These are phyloP conservation scores for Diplodus puntazzo DNA, from an alignment of 2,797 vertebrate species.

Conservation along the genomic window DNA sequence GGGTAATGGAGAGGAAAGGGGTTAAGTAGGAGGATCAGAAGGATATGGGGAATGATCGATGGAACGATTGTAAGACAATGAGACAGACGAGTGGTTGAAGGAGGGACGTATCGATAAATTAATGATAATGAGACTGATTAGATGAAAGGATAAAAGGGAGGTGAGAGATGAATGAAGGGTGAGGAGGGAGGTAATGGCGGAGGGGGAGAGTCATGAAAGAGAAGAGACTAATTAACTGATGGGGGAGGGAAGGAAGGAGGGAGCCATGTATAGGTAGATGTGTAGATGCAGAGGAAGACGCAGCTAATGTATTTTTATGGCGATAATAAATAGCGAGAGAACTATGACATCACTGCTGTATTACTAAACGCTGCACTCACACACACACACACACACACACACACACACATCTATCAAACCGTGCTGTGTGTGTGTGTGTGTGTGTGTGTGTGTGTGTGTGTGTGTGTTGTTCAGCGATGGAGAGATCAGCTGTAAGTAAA, in stretches of 20 bases:
- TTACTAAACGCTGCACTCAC: constrained; percentile 10
- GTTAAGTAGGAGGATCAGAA: constrained; percentile 11
- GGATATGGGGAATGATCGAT: not conserved
- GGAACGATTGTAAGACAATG: not conserved
- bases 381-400: not conserved
- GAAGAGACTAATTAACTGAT: not conserved
- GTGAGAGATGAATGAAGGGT: not conserved
- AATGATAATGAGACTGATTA: constrained; percentile 28
- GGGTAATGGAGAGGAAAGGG: constrained; percentile 3
- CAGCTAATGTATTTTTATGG: constrained; percentile 34
- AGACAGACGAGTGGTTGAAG: not conserved
- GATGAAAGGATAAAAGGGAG: constrained; percentile 12
- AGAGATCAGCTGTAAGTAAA: constrained; percentile 31
- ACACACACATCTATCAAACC: too few relatives aligned
- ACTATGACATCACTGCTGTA: constrained; percentile 31
- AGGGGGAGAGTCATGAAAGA: not conserved
- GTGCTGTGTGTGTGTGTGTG: not conserved
- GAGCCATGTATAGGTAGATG: not conserved
- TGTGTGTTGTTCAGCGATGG: not conserved
- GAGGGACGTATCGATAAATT: constrained; percentile 10
- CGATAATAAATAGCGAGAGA: constrained; percentile 24
- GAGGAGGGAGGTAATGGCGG: not conserved
- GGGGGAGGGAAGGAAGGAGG: not conserved
- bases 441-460: not conserved
- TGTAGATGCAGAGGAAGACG: not conserved